Base-by-base conservation (phyloP, 2,888 invertebrate genomes). In the Pantelozetes paolii region DNA sequence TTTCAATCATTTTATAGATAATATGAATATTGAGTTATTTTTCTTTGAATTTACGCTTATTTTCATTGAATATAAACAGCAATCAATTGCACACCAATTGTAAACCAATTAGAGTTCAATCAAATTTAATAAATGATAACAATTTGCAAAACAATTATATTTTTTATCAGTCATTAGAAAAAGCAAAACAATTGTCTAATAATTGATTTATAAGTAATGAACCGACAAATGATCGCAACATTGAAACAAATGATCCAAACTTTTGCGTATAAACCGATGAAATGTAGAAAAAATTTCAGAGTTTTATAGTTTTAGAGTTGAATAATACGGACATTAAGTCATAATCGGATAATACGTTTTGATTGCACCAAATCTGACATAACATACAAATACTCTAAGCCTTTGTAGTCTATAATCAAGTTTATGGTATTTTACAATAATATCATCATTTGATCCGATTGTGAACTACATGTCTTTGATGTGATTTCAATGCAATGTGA, bases 401-500 rank as follows among this genome's bases (percentile, higher is more conserved):
- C 64, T 64, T 64, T 30, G 36, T 64, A n/a, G 18, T 36, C 30
- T 9, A 2, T 11, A 26, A 64, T 11, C n/a, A n/a, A 40, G 30
- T 20, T 62, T 64, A 64, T 64, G 32, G 64, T 64, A 36, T 64
- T 64, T 64, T n/a, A 20, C 2, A 36, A 36, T 20, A 64, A 36
- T 64, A 36, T 30, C 28, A 57, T 5, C n/a, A 48, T 54, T 11
- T 59, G 59, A 59, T 64, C 64, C 64, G 64, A 64, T 64, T 64
- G 64, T 64, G 40, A 36, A 18, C 30, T 64, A 28, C 59, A 59
- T 64, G 64, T 64, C 64, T 64, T 64, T 64, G 64, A 64, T 64
- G 64, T 64, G 64, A 64, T 64, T 64, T 64, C 30, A 59, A 59
- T 64, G 64, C 64, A 36, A 64, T 64, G 64, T 64, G 64, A 64